Evolutionary conservation across 2,113 vertebrate genomes (phyloP).

Genomic region (Porphyrio hochstetteri): DNA sequence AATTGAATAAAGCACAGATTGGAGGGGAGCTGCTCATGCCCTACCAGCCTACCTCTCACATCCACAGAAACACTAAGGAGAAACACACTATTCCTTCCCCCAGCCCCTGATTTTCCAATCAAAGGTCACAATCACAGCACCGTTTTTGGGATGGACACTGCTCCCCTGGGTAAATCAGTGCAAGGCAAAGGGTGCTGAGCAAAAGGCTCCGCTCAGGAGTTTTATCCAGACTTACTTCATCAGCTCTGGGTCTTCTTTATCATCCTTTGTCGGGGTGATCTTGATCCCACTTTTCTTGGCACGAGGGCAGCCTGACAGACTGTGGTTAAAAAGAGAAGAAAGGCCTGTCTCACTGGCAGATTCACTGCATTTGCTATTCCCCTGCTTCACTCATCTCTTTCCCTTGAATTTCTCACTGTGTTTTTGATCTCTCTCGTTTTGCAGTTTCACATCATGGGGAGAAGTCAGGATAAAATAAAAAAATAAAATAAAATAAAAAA

Average conservation of each 20-base stretch:
- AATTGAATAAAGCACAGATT: background rate
- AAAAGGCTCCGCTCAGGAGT: background rate
- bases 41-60: background rate
- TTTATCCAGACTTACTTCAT: conserved; percentile 90
- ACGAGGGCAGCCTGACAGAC: conserved; percentile 99
- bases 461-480: conserved; percentile 7
- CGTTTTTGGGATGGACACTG: background rate
- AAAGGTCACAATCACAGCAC: background rate
- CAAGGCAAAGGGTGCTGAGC: background rate
- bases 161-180: background rate
- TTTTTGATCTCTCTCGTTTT: conserved; percentile 63
- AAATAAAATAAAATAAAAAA: background rate
- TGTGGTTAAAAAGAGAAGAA: conserved; percentile 75
- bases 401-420: conserved; percentile 26
- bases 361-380: background rate
- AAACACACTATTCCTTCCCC: accelerated
- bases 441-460: conserved; percentile 47
- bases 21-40: background rate
- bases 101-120: background rate
- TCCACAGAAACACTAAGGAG: background rate
- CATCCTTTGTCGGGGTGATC: conserved; percentile 93
- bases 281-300: conserved; percentile 99
- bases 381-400: background rate
- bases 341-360: conserved; percentile 36
- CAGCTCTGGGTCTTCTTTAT: conserved; percentile 98